Evolutionary conservation across 23 tunicate genomes (phyloP).

Genomic region (Styela clava): DNA sequence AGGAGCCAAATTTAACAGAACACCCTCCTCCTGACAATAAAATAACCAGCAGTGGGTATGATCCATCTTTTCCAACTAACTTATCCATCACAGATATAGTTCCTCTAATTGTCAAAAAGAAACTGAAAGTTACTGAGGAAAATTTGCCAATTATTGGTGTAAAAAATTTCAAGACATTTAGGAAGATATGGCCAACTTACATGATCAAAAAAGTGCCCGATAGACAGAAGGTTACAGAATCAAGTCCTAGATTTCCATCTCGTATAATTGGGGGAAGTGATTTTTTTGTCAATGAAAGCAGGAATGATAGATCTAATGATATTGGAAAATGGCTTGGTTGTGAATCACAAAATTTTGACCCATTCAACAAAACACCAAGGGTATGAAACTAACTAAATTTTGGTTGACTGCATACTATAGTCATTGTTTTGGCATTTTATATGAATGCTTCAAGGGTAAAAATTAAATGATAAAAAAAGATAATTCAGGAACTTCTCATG

Average conservation of each 20-base stretch:
- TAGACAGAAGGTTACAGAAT: background rate
- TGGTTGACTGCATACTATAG: too few relatives aligned
- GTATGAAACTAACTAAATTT: too few relatives aligned
- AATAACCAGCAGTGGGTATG: background rate
- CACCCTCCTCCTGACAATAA: background rate
- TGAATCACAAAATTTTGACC: slow-evolving; percentile 5
- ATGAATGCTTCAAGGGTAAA: too few relatives aligned
- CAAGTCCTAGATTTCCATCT: slow-evolving; percentile 17
- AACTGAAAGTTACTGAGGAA: background rate
- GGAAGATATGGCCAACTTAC: slow-evolving; percentile 53
- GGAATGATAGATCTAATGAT: slow-evolving; percentile 14
- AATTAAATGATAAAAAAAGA: too few relatives aligned
- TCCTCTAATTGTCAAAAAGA: slow-evolving; percentile 10
- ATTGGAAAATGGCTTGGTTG: background rate
- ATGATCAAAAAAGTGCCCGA: background rate
- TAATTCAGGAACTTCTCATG: too few relatives aligned
- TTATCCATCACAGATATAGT: background rate
- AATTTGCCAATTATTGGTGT: background rate
- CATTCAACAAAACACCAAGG: background rate
- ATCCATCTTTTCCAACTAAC: background rate
- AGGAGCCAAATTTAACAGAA: background rate
- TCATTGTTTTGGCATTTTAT: too few relatives aligned
- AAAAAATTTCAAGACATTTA: slow-evolving; percentile 48
- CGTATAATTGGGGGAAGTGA: slow-evolving; percentile 63
- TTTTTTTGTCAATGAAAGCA: slow-evolving; percentile 27